Evolutionary conservation across 2,797 vertebrate genomes (phyloP).

Genomic region (Tragelaphus eurycerus): DNA sequence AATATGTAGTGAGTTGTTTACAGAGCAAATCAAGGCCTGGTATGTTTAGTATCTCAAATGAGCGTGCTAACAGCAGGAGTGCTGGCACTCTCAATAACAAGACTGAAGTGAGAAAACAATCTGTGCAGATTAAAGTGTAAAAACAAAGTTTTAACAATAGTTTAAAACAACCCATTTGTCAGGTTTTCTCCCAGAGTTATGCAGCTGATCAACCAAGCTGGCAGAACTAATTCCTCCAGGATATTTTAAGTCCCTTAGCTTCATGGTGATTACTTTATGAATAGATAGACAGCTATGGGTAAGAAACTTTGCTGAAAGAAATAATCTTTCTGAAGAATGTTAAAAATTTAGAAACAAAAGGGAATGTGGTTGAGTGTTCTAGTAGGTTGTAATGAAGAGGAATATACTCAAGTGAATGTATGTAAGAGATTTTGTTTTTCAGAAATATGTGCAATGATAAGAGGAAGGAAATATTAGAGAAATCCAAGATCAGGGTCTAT

Average conservation of each 20-base stretch:
- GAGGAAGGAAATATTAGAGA: not conserved
- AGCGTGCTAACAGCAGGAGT: not conserved
- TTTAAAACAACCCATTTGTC: slow-evolving; percentile 29
- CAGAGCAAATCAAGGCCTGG: not conserved
- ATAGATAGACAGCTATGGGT: not conserved
- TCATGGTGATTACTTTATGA: not conserved
- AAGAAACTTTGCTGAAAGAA: not conserved
- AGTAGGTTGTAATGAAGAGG: not conserved
- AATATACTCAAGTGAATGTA: not conserved
- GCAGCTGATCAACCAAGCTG: not conserved
- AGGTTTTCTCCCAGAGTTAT: not conserved
- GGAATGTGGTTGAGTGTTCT: not conserved
- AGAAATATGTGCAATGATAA: not conserved
- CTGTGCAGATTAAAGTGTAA: not conserved
- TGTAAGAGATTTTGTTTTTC: not conserved
- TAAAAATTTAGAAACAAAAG: not conserved
- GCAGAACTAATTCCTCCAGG: not conserved
- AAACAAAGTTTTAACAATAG: slow-evolving; percentile 55
- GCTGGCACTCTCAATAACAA: slow-evolving; percentile 4
- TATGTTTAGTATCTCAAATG: not conserved
- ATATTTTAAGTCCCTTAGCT: not conserved
- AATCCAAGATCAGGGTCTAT: not conserved
- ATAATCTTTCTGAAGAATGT: not conserved
- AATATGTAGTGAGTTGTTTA: slow-evolving; percentile 34
- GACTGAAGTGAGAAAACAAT: slow-evolving; percentile 5